Evolutionary conservation across 2,797 vertebrate species (phyloP).

Genomic region (Sebastes umbrosus): DNA sequence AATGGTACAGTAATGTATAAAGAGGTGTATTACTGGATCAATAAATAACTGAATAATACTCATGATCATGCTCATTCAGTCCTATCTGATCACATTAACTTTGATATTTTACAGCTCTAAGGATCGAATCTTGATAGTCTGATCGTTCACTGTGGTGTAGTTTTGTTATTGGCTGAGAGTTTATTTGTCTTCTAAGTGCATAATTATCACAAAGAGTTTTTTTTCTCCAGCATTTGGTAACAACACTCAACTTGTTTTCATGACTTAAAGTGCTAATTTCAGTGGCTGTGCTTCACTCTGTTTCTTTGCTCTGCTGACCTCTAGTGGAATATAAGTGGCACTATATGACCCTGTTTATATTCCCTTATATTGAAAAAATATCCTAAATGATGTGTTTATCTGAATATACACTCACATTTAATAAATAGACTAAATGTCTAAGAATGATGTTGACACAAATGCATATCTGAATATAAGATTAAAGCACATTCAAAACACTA

Average conservation of each 20-base stretch:
- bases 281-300: background rate
- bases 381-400: background rate
- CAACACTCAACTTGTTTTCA: background rate
- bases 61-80: background rate
- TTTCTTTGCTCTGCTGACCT: constrained; percentile 68
- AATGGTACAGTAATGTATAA: background rate
- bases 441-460: background rate
- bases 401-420: background rate
- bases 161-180: background rate
- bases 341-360: background rate
- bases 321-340: constrained; percentile 51
- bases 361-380: background rate
- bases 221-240: background rate
- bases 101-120: background rate
- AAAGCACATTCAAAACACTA: background rate
- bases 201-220: background rate
- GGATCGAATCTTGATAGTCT: background rate
- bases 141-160: background rate
- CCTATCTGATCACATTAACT: background rate
- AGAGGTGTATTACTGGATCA: background rate
- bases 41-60: background rate
- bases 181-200: background rate
- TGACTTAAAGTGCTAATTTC: constrained; percentile 1
- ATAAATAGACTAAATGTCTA: background rate
- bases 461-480: background rate